phyloP scores from a whole-genome alignment of 2,888 invertebrate species.

The Diarsia rubi region DNA sequence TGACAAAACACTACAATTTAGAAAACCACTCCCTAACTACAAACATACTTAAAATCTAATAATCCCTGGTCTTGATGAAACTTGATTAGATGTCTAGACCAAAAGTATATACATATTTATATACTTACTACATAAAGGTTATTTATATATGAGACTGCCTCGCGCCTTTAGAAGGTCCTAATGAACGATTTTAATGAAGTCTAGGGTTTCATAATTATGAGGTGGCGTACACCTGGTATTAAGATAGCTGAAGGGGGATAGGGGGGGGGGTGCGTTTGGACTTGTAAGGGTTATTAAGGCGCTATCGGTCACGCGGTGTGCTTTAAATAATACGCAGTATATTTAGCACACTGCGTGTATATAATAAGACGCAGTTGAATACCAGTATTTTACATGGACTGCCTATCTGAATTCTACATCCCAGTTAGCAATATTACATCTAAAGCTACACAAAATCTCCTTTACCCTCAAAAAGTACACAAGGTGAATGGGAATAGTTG shows the following conservation, averaged over 20 bases:
- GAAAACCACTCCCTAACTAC: neutral
- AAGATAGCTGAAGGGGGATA: conserved; percentile 10
- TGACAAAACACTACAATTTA: conserved; percentile 1
- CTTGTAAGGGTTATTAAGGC: neutral
- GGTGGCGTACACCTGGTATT: conserved; percentile 34
- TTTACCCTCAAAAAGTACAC: neutral
- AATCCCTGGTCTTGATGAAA: conserved; percentile 29
- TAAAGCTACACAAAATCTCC: neutral
- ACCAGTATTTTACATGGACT: no score
- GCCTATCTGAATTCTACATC: no score
- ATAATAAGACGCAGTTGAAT: no score
- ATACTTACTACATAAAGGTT: conserved; percentile 1
- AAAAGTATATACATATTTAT: conserved; percentile 27
- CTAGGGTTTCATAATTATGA: conserved; percentile 64
- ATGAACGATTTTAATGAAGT: conserved; percentile 64
- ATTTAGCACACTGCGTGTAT: no score
- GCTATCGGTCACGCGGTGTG: neutral
- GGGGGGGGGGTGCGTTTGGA: neutral
- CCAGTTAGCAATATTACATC: neutral
- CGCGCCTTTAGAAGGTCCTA: conserved; percentile 29
- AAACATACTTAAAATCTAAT: conserved; percentile 20
- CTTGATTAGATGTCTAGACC: conserved; percentile 51
- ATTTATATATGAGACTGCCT: conserved; percentile 40
- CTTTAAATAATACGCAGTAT: no score
- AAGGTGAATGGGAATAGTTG: conserved; percentile 38